Percentiles rank a stretch among this genome's conserved stretches.
phyloP scores from a whole-genome alignment of 2,888 invertebrate genomes.

The Alentia gelatinosa region DNA sequence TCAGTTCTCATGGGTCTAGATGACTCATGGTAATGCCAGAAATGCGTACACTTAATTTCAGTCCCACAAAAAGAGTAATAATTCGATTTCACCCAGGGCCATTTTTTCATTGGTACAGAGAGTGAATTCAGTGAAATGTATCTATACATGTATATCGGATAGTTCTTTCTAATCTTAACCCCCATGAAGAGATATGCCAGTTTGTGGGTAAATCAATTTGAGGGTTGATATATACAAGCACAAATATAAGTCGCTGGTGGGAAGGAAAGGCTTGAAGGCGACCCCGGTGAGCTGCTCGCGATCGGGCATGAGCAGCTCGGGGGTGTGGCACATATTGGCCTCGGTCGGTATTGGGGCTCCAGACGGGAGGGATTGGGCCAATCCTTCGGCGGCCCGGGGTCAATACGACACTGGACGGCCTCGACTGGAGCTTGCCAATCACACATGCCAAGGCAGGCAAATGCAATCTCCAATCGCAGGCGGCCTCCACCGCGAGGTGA shows the following conservation, averaged over 20 bases:
- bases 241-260: background rate
- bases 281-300: background rate
- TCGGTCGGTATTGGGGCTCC: background rate
- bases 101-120: no score
- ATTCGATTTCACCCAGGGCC: no score
- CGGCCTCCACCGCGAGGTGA: background rate
- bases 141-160: no score
- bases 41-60: no score
- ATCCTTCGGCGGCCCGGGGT: background rate
- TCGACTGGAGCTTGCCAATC: background rate
- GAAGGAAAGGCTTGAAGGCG: background rate
- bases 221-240: no score
- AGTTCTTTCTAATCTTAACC: no score
- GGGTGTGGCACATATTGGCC: background rate
- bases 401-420: background rate
- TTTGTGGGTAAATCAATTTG: no score
- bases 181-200: no score
- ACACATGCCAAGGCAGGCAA: background rate
- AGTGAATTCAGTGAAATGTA: no score
- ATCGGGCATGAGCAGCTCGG: background rate
- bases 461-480: conserved; percentile 16
- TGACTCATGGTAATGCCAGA: no score
- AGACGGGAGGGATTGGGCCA: background rate
- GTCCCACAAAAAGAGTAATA: no score
- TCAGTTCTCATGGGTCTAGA: no score